These are phyloP conservation scores for Sminthopsis crassicaudata DNA, from an alignment of 2,113 vertebrate species.

Conservation along the genomic window DNA sequence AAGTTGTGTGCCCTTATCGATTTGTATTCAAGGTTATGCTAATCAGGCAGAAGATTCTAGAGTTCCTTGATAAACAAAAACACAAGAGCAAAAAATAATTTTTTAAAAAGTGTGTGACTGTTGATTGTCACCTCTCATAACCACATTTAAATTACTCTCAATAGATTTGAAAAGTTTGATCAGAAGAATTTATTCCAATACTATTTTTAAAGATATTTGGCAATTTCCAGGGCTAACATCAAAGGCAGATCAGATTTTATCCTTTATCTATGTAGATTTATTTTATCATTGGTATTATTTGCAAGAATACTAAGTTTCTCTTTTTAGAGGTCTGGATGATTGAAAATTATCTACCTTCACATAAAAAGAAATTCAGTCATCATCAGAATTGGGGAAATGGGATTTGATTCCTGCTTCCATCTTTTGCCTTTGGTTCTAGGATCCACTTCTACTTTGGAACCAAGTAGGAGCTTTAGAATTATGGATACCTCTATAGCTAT, in stretches of 20 bases:
- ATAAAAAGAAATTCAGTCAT: not conserved
- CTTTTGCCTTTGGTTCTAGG: not conserved
- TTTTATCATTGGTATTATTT: not conserved
- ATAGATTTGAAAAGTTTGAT: not conserved
- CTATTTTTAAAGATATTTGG: not conserved
- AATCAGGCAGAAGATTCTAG: not conserved
- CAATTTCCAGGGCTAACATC: not conserved
- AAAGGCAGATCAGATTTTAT: not conserved
- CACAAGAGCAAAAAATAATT: not conserved
- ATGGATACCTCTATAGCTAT: not conserved
- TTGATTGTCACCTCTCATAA: not conserved
- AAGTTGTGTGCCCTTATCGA: not conserved
- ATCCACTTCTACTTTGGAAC: not conserved
- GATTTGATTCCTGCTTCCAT: not conserved
- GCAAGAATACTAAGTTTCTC: not conserved
- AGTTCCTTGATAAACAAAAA: not conserved
- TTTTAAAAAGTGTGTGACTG: not conserved
- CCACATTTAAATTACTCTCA: not conserved
- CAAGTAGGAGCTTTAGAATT: not conserved
- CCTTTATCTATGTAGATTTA: not conserved
- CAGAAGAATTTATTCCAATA: not conserved
- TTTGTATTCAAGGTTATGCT: not conserved
- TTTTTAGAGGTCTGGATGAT: not conserved
- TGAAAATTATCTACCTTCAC: not conserved
- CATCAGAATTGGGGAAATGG: not conserved